Evolutionary conservation across 2,113 vertebrate species (phyloP).

Genomic region (Callipepla californica): DNA sequence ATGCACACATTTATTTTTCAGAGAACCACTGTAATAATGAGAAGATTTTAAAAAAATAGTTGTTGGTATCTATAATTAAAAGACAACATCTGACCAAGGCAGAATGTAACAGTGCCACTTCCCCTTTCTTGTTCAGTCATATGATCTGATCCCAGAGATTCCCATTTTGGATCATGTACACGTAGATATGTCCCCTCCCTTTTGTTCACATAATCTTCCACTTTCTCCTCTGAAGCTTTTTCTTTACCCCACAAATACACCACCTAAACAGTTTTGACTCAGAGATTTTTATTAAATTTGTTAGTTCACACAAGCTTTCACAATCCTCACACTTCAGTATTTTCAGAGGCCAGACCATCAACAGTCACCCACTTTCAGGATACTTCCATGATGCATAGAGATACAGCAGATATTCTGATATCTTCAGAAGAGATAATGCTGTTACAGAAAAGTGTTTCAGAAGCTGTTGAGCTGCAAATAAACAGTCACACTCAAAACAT

Average conservation of each 20-base stretch:
- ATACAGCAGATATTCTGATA: neutral
- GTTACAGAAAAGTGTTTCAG: neutral
- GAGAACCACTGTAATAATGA: neutral
- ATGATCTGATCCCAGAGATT: neutral
- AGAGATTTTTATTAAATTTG: neutral
- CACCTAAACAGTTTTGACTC: neutral
- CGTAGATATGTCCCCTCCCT: neutral
- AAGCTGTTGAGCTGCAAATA: neutral
- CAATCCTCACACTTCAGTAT: neutral
- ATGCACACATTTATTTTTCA: neutral
- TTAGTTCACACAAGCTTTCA: neutral
- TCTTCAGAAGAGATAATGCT: neutral
- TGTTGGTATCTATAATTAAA: neutral
- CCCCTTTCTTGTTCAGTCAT: neutral
- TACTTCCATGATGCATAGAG: neutral
- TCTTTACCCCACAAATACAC: neutral
- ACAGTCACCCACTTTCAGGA: neutral
- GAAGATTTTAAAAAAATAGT: neutral
- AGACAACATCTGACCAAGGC: neutral
- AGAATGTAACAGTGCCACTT: accelerated
- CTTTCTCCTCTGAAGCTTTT: neutral
- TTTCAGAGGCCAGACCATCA: neutral
- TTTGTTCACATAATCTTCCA: neutral
- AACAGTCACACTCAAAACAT: neutral
- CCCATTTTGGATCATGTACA: neutral